Percentiles rank a stretch among this genome's conserved stretches.
Evolutionary conservation across 2,113 vertebrate species (phyloP).

Genomic region (Xenus cinereus): DNA sequence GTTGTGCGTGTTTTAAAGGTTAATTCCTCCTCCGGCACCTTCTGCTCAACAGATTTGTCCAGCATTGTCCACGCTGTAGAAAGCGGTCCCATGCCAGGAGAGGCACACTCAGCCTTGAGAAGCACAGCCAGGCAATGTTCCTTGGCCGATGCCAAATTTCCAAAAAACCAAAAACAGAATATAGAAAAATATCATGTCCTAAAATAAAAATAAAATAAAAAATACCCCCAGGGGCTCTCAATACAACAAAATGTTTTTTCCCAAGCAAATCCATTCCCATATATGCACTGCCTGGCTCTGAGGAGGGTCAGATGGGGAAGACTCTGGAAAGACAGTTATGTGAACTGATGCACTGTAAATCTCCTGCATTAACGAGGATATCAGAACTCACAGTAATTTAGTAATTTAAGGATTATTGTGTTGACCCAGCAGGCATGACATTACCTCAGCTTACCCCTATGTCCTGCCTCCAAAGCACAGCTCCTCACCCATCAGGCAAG

Average conservation of each 20-base stretch:
- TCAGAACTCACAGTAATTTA: neutral
- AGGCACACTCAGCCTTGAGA: neutral
- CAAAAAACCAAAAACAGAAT: neutral
- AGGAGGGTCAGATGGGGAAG: neutral
- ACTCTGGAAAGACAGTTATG: neutral
- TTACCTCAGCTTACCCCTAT: neutral
- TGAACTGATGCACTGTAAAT: neutral
- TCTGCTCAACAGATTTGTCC: constrained; percentile 36
- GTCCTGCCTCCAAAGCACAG: neutral
- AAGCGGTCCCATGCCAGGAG: neutral
- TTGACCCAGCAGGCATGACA: neutral
- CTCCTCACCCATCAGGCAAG: neutral
- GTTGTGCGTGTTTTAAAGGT: neutral
- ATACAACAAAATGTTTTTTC: neutral
- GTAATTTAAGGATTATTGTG: neutral
- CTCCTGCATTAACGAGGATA: neutral
- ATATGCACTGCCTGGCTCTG: neutral
- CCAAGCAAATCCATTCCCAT: neutral
- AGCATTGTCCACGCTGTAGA: neutral
- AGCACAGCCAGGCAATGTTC: neutral
- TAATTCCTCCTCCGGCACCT: constrained; percentile 14
- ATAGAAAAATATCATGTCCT: neutral
- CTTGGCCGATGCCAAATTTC: neutral
- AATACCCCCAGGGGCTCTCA: neutral
- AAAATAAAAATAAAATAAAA: neutral